Conservation (phyloP, 2,113 vertebrate genomes). For the Gymnarchus niloticus region DNA sequence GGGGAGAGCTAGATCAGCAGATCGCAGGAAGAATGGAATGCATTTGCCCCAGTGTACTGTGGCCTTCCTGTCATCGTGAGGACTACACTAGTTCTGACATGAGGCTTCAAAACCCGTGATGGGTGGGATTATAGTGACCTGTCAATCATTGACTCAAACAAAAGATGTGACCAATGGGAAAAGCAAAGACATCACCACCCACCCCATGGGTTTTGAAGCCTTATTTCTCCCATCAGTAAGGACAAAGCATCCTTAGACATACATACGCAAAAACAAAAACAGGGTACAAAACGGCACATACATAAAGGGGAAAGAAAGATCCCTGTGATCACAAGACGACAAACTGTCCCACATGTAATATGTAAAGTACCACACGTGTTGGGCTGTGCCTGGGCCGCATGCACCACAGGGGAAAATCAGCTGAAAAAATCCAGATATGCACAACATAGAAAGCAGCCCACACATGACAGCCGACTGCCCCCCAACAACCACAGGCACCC, state of each 20-base stretch:
- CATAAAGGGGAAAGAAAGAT: background rate
- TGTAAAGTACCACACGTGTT: background rate
- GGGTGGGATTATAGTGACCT: background rate
- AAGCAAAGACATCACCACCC: background rate
- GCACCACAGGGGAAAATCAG: background rate
- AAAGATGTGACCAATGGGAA: background rate
- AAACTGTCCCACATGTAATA: background rate
- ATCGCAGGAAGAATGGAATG: conserved; percentile 20
- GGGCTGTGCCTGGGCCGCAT: background rate
- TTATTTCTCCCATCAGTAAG: background rate
- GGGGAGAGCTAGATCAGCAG: conserved; percentile 12
- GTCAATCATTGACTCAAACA: background rate
- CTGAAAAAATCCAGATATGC: background rate
- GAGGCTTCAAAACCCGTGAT: background rate
- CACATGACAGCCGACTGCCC: background rate
- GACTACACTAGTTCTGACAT: background rate
- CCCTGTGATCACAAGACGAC: too few species aligned
- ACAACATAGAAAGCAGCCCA: background rate
- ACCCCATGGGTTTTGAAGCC: background rate
- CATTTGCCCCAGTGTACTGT: background rate
- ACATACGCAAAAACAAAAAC: background rate
- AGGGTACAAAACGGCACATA: background rate
- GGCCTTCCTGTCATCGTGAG: background rate
- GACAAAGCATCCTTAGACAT: background rate
- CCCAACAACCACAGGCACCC: background rate